phyloP scores from a whole-genome alignment of 2,797 vertebrate species.

The Enteromius trimaculatus region DNA sequence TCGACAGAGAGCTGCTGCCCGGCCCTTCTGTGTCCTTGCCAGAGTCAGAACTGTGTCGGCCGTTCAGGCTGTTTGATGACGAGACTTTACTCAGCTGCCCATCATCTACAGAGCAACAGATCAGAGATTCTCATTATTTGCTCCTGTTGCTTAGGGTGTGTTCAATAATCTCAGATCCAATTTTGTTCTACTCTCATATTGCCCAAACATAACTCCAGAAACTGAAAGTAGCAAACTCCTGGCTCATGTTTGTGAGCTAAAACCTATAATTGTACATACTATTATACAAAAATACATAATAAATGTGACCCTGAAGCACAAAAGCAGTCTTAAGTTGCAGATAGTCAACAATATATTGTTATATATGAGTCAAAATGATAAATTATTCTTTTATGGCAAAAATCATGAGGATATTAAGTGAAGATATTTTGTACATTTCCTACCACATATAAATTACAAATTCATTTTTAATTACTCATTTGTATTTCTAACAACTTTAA shows the following conservation, averaged over 20 bases:
- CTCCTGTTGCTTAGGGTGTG: neutral
- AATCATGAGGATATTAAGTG: too few relatives aligned
- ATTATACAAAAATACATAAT: too few relatives aligned
- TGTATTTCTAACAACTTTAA: too few relatives aligned
- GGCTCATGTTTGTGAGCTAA: neutral
- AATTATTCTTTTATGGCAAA: too few relatives aligned
- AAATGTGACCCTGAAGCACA: too few relatives aligned
- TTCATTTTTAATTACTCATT: too few relatives aligned
- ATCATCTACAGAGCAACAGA: slow-evolving; percentile 67
- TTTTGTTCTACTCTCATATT: neutral
- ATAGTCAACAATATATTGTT: too few relatives aligned
- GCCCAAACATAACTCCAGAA: neutral
- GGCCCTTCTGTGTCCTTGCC: slow-evolving; percentile 69
- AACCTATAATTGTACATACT: neutral
- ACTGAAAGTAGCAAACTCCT: neutral
- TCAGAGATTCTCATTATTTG: neutral
- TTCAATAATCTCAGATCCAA: neutral
- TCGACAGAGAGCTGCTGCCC: slow-evolving; percentile 48
- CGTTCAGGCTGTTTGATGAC: slow-evolving; percentile 78
- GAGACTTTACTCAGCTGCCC: slow-evolving; percentile 76
- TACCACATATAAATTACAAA: too few relatives aligned
- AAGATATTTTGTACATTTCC: too few relatives aligned
- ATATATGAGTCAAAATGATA: too few relatives aligned
- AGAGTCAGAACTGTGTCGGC: slow-evolving; percentile 72
- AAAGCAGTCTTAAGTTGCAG: too few relatives aligned